Evolutionary conservation across 2,113 vertebrate species (phyloP).

Genomic region (Serilophus lunatus): DNA sequence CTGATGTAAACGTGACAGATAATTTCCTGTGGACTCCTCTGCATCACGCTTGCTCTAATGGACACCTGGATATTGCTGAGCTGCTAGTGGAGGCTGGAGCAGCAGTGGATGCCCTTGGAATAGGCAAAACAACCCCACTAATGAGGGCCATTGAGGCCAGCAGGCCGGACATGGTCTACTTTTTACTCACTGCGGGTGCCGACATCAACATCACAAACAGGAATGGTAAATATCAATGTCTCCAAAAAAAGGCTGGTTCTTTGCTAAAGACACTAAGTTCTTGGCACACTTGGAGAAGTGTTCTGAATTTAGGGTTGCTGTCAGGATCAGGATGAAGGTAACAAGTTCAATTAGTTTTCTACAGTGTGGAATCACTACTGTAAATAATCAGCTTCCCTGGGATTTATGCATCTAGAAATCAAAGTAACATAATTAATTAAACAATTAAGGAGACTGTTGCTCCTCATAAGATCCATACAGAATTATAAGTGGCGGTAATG

Average conservation of each 20-base stretch:
- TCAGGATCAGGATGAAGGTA: background rate
- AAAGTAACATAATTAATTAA: background rate
- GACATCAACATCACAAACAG: slow-evolving; percentile 77
- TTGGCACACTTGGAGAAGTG: background rate
- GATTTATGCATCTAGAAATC: background rate
- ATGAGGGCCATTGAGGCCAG: slow-evolving; percentile 89
- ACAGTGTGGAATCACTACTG: background rate
- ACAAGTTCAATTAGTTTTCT: background rate
- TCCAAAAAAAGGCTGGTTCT: background rate
- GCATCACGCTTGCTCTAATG: slow-evolving; percentile 89
- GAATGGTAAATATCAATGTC: slow-evolving; percentile 72
- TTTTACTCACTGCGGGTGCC: slow-evolving; percentile 84
- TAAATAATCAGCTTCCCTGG: background rate
- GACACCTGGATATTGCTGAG: slow-evolving; percentile 80
- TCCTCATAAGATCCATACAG: background rate
- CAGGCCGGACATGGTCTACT: slow-evolving; percentile 81
- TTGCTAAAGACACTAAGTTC: background rate
- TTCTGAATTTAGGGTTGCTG: background rate
- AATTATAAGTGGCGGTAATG: background rate
- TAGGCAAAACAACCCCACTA: slow-evolving; percentile 85
- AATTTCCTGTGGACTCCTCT: slow-evolving; percentile 94
- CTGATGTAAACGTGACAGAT: slow-evolving; percentile 80
- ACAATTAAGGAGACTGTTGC: background rate
- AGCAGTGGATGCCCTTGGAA: slow-evolving; percentile 70
- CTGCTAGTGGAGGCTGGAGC: slow-evolving; percentile 84